Evolutionary conservation across 30 jellyfish, hydroid and myxozoan genomes (phyloP).

Genomic region (Aurelia sp.): DNA sequence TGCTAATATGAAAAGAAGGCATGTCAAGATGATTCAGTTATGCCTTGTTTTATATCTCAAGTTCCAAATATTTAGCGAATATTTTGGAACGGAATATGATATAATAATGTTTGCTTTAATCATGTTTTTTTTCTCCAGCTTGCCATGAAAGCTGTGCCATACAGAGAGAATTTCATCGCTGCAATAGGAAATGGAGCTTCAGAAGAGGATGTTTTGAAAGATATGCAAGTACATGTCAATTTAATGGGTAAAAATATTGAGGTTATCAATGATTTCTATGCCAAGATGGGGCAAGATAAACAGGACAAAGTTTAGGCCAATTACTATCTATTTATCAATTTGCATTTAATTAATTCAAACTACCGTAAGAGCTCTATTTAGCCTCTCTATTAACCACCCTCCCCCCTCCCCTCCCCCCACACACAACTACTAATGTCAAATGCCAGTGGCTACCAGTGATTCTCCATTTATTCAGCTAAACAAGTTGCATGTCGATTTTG

Average conservation of each 20-base stretch:
- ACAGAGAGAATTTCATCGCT: slow-evolving; percentile 84
- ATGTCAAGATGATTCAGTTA: no score
- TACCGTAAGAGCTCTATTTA: no score
- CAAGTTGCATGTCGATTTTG: no score
- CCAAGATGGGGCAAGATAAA: slow-evolving; percentile 78
- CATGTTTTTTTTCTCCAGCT: slow-evolving; percentile 40
- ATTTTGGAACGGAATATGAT: background rate
- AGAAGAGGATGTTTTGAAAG: slow-evolving; percentile 84
- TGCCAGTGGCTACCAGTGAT: no score
- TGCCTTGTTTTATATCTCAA: no score
- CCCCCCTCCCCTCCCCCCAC: no score
- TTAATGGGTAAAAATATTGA: slow-evolving; percentile 79
- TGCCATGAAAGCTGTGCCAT: slow-evolving; percentile 98
- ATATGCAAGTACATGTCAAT: slow-evolving; percentile 71
- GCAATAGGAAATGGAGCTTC: slow-evolving; percentile 84
- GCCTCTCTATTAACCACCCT: no score
- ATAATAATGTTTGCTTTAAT: background rate
- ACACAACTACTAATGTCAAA: no score
- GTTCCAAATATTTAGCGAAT: background rate
- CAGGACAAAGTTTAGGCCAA: slow-evolving; percentile 63
- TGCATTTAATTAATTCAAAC: background rate
- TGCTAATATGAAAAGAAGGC: no score
- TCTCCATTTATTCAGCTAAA: no score
- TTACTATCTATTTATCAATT: background rate
- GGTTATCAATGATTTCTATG: slow-evolving; percentile 75